phyloP scores from a whole-genome alignment of 2,797 vertebrate species.

The Glossophaga mutica region DNA sequence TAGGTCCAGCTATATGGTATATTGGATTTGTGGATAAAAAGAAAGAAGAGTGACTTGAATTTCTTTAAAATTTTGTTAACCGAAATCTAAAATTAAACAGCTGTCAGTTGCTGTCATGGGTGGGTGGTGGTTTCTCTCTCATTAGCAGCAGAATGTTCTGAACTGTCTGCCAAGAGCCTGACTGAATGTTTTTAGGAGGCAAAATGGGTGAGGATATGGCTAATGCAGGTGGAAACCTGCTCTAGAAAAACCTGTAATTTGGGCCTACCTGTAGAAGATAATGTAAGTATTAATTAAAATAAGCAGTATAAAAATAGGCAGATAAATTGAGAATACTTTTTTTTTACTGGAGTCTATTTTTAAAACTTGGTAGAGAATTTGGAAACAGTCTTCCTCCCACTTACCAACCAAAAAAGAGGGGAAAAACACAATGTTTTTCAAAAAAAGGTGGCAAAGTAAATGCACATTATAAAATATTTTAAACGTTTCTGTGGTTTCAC shows the following conservation, averaged over 20 bases:
- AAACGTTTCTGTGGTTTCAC: conserved; percentile 36
- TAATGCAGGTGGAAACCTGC: not conserved
- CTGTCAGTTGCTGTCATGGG: conserved; percentile 46
- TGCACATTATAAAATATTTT: conserved; percentile 39
- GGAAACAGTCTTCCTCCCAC: not conserved
- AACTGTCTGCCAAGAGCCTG: conserved; percentile 49
- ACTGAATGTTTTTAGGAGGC: not conserved
- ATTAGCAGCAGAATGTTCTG: conserved; percentile 54
- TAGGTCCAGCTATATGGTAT: not conserved
- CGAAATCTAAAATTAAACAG: conserved; percentile 51
- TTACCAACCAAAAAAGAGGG: not conserved
- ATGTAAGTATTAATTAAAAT: not conserved
- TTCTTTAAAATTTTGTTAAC: conserved; percentile 52
- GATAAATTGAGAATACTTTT: not conserved
- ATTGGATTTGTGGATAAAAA: not conserved
- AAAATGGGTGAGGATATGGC: conserved; percentile 19
- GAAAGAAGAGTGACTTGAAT: conserved; percentile 14
- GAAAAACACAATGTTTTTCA: not conserved
- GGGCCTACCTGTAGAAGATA: not conserved
- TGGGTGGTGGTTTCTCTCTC: conserved; percentile 58
- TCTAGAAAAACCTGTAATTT: not conserved
- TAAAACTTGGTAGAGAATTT: conserved; percentile 1
- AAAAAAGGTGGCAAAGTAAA: not conserved
- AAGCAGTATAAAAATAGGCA: not conserved
- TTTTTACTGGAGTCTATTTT: not conserved